A percentile compares a stretch with the other conserved stretches of the same genome.
Conservation (phyloP, 2,113 vertebrate species). For the Tetrax tetrax region DNA sequence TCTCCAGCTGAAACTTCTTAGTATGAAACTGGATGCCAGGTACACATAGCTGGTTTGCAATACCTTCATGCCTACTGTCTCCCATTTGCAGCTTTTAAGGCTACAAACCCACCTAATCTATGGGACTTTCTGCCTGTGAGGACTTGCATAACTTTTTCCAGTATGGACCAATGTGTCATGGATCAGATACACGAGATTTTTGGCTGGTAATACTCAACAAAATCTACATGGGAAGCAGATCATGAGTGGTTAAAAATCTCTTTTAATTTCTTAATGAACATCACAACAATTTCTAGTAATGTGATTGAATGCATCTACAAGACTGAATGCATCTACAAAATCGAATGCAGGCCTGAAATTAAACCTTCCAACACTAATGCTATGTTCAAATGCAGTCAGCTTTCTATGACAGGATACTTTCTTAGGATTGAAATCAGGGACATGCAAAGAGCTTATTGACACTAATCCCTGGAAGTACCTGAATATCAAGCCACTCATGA, state of each 20-base stretch:
- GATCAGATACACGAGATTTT: neutral
- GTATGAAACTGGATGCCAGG: neutral
- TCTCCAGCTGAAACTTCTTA: neutral
- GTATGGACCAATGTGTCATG: neutral
- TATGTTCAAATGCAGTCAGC: accelerated
- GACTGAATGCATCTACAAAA: neutral
- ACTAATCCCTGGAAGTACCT: neutral
- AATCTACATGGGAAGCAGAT: neutral
- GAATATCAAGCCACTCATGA: neutral
- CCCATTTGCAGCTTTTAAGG: neutral
- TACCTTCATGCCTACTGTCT: neutral
- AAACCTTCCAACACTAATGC: neutral
- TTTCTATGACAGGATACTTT: neutral
- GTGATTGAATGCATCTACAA: neutral
- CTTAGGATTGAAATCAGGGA: neutral
- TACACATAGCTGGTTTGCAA: neutral
- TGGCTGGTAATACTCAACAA: neutral
- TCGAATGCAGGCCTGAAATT: neutral
- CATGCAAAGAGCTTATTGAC: neutral
- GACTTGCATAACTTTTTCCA: neutral
- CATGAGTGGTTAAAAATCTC: neutral
- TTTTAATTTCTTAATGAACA: neutral
- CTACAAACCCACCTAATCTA: neutral
- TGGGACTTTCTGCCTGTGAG: neutral
- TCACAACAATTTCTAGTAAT: neutral